These are phyloP conservation scores for Synergus gifuensis DNA, from an alignment of 2,888 invertebrate genomes.

Conservation along the genomic window DNA sequence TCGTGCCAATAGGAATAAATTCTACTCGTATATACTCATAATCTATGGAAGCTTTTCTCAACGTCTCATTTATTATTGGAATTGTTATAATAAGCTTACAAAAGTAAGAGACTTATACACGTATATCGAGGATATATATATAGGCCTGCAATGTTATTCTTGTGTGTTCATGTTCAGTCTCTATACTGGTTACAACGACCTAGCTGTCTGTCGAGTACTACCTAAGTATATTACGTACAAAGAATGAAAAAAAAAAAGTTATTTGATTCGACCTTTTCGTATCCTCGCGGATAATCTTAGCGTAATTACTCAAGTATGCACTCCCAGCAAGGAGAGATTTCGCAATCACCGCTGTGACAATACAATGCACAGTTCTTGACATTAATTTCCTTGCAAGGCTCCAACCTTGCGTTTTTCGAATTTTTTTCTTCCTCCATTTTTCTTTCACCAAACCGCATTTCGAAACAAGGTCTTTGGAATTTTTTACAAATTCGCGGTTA, in stretches of 20 bases:
- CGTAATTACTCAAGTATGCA: conserved; percentile 21
- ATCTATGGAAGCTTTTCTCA: not conserved
- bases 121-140: not conserved
- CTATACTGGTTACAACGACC: not conserved
- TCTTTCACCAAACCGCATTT: conserved; percentile 5
- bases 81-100: not conserved
- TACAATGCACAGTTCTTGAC: conserved; percentile 18
- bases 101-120: not conserved
- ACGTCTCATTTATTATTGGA: conserved; percentile 11
- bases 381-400: conserved; percentile 21
- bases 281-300: conserved; percentile 11
- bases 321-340: conserved; percentile 11
- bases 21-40: not conserved
- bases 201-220: not conserved
- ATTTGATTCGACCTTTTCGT: conserved; percentile 18
- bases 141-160: not conserved
- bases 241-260: conserved; percentile 5
- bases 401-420: conserved; percentile 8
- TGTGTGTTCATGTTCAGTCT: not conserved
- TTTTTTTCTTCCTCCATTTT: not conserved
- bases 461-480: not conserved
- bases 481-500: not conserved
- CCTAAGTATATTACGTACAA: not conserved
- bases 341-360: conserved; percentile 15
- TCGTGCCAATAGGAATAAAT: not conserved